Percentiles rank a stretch among this genome's conserved stretches.
Evolutionary conservation across 2,888 invertebrate genomes (phyloP).

Genomic region (Habrosyne pyritoides): DNA sequence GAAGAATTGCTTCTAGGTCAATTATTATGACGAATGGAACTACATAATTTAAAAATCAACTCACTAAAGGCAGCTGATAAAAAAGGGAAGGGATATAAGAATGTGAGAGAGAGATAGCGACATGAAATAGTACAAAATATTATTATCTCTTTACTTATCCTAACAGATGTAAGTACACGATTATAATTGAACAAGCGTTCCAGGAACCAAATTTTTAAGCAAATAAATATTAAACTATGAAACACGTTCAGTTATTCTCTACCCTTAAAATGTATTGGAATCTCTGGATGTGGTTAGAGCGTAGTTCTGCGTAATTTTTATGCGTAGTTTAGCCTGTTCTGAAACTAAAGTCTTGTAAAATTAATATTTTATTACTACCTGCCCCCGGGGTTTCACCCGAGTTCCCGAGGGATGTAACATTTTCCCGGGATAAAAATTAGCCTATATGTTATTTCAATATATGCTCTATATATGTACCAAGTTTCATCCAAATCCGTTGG

Average conservation of each 20-base stretch:
- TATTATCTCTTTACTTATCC: constrained; percentile 11
- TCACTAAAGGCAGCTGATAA: neutral
- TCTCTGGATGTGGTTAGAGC: constrained; percentile 7
- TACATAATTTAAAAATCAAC: neutral
- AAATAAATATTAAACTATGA: constrained; percentile 26
- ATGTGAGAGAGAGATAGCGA: neutral
- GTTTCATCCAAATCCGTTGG: no score
- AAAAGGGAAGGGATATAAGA: neutral
- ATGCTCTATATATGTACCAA: no score
- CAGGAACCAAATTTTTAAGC: constrained; percentile 44
- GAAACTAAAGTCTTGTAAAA: neutral
- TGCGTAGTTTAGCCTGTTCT: neutral
- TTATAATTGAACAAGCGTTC: constrained; percentile 36
- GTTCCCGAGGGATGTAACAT: no score
- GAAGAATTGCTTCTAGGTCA: neutral
- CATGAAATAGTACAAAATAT: neutral
- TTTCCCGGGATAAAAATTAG: no score
- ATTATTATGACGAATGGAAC: neutral
- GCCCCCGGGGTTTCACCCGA: no score
- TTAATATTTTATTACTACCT: no score
- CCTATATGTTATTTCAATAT: no score
- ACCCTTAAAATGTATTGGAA: neutral
- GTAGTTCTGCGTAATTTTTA: neutral
- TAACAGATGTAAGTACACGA: constrained; percentile 43
- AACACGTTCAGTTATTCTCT: constrained; percentile 10